phyloP scores from a whole-genome alignment of 1,140 invertebrate species.

The Eufriesea mexicana region DNA sequence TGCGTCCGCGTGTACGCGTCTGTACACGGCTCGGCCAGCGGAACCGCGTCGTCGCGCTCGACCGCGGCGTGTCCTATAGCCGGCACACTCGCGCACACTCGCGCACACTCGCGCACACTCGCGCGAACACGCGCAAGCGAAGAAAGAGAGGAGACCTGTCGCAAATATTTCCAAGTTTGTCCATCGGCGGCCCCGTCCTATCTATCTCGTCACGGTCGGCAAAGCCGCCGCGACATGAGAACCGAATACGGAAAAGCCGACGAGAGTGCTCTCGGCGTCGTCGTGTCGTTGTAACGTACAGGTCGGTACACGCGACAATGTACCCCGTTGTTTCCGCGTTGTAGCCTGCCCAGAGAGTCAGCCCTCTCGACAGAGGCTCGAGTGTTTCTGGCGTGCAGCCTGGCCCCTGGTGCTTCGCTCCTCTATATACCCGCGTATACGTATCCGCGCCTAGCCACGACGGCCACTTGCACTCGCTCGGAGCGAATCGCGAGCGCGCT shows the following conservation, averaged over 20 bases:
- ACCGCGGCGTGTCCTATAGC: slow-evolving; percentile 26
- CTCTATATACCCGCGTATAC: too few relatives aligned
- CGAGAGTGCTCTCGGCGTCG: slow-evolving; percentile 28
- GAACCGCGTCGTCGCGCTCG: slow-evolving; percentile 53
- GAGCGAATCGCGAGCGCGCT: neutral
- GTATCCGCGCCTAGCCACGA: too few relatives aligned
- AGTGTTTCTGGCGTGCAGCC: slow-evolving; percentile 30
- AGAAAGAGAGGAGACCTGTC: slow-evolving; percentile 45
- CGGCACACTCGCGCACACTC: neutral
- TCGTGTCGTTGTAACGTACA: slow-evolving; percentile 57
- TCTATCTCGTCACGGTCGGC: slow-evolving; percentile 65
- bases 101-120: neutral
- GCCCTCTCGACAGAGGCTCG: slow-evolving; percentile 47
- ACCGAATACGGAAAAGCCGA: slow-evolving; percentile 64
- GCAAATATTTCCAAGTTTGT: slow-evolving; percentile 78
- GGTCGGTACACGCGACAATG: slow-evolving; percentile 61
- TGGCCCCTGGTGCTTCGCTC: neutral
- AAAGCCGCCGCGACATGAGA: slow-evolving; percentile 63
- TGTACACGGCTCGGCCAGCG: neutral
- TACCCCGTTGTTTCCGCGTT: slow-evolving; percentile 71
- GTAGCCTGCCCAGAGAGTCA: slow-evolving; percentile 52
- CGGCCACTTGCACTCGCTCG: neutral
- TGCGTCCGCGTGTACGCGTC: slow-evolving; percentile 51
- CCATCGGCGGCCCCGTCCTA: slow-evolving; percentile 70
- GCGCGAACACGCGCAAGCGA: neutral